Evolutionary conservation across 2,888 invertebrate species (phyloP).

Genomic region (Sphinx pinastri): DNA sequence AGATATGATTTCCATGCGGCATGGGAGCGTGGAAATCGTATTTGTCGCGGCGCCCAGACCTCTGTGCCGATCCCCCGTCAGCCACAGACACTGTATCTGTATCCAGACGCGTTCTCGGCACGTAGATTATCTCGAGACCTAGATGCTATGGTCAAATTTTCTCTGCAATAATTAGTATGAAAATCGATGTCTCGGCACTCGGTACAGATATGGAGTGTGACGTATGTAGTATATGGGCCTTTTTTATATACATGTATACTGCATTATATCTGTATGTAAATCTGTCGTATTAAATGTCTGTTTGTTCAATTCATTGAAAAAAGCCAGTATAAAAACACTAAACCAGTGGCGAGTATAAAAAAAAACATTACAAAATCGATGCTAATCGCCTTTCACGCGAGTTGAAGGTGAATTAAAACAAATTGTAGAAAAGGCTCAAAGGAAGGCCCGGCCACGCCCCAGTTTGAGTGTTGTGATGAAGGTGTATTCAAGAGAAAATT

Average conservation of each 20-base stretch:
- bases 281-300: constrained; percentile 20
- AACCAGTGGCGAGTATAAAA: neutral
- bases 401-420: neutral
- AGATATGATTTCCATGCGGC: constrained; percentile 58
- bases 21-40: constrained; percentile 55
- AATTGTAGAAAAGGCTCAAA: constrained; percentile 52
- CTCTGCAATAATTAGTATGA: constrained; percentile 48
- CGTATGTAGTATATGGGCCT: constrained; percentile 59
- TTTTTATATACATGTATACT: constrained; percentile 49
- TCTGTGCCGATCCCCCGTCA: constrained; percentile 54
- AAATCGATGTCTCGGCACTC: constrained; percentile 43
- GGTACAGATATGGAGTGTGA: constrained; percentile 81
- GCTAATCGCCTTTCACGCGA: neutral
- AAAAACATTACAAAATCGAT: neutral
- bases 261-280: constrained; percentile 24
- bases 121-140: constrained; percentile 44
- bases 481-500: constrained; percentile 62
- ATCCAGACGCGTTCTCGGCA: constrained; percentile 66
- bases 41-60: constrained; percentile 48
- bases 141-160: constrained; percentile 71
- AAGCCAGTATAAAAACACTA: neutral
- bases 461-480: constrained; percentile 22
- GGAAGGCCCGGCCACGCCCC: constrained; percentile 25
- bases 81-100: constrained; percentile 75
- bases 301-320: constrained; percentile 6